These are phyloP conservation scores for Rhopalosiphum padi DNA, from an alignment of 1,140 invertebrate species.

Conservation along the genomic window DNA sequence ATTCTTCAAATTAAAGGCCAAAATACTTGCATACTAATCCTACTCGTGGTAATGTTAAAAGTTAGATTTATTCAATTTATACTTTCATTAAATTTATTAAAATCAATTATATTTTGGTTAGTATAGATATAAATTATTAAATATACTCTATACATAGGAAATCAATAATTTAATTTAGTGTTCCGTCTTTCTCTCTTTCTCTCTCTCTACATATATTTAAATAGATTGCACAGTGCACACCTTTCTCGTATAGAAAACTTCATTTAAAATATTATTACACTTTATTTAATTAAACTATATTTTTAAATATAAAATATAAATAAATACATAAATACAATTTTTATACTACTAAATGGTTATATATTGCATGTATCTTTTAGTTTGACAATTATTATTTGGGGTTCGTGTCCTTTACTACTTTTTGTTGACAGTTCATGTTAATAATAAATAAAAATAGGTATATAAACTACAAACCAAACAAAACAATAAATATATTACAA, in stretches of 20 bases:
- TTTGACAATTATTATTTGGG: neutral
- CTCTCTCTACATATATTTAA: too few relatives aligned
- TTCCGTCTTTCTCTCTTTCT: too few relatives aligned
- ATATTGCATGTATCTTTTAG: neutral
- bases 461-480: neutral
- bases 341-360: neutral
- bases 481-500: too few relatives aligned
- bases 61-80: too few relatives aligned
- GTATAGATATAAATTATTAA: too few relatives aligned
- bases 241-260: neutral
- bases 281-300: constrained; percentile 4
- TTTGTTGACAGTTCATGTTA: neutral
- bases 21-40: too few relatives aligned
- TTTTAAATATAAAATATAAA: neutral
- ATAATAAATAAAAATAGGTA: neutral
- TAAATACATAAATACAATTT: neutral
- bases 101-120: too few relatives aligned
- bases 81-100: too few relatives aligned
- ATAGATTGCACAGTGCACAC: neutral
- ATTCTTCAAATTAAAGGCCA: too few relatives aligned
- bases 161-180: neutral
- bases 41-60: too few relatives aligned
- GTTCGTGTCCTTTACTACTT: neutral
- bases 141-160: neutral
- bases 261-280: neutral